Evolutionary conservation across 2,888 invertebrate genomes (phyloP), one percentile per base, ranked within the genome.

Genomic region (Clostera curtula): DNA sequence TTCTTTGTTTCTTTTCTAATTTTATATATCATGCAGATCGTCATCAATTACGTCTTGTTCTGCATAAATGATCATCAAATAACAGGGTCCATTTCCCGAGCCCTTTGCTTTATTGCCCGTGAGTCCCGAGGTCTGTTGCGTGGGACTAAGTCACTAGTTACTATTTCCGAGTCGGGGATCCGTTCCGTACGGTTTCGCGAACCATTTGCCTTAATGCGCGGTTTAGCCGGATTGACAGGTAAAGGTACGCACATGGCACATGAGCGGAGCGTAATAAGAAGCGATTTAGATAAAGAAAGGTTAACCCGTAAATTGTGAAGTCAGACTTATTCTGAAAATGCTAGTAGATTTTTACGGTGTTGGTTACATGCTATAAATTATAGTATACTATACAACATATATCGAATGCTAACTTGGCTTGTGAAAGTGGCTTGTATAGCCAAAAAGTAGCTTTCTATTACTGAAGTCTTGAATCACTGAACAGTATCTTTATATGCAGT

Each of bases 201-300:
- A 59, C 79, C 82, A 82, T 83, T 82, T 82, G 71, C 62, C 68
- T 58, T 80, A 77, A 82, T 77, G 72, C 75, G 82, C 65, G 82
- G 82, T 80, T 79, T 73, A 60, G 56, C 42, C 60, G 75, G 79
- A 79, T 80, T 79, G 79, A 80, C 80, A 79, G 68, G 52, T 52
- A 34, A 38, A 30, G 45, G 47, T 24, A 25, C 18, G 17, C 12
- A 34, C 9, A 24, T 34, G 24, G 40, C 36, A 12, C 19, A 28
- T 38, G 20, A 26, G 33, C 19, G 21, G 11, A 14, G 32, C 27
- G 34, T 19, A 5, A 17, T 33, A 29, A 23, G 29, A 22, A 15
- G 19, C n/a, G n/a, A n/a, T n/a, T n/a, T n/a, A n/a, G n/a, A n/a
- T n/a, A n/a, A n/a, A n/a, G n/a, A n/a, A n/a, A n/a, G n/a, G n/a